Conservation (phyloP, 1,140 invertebrate species). For the Zeugodacus cucurbitae region DNA sequence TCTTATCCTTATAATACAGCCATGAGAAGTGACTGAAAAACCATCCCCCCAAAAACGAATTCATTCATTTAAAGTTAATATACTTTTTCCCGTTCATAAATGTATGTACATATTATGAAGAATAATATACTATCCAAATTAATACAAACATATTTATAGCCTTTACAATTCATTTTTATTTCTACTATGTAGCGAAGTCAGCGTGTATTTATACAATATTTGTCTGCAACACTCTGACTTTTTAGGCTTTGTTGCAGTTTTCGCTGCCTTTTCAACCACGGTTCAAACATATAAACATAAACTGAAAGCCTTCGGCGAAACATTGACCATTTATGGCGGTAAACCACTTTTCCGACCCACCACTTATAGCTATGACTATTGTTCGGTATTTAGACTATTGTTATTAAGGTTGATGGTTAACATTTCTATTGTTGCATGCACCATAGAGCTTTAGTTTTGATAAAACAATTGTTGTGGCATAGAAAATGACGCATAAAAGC, state of each 20-base stretch:
- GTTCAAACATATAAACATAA: background rate
- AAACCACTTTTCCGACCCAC: background rate
- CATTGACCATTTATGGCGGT: background rate
- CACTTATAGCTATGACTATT: background rate
- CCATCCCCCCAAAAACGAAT: too few relatives aligned
- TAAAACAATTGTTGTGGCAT: background rate
- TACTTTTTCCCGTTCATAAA: too few relatives aligned
- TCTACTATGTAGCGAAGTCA: too few relatives aligned
- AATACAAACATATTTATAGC: too few relatives aligned
- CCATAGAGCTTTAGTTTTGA: background rate
- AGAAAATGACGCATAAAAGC: background rate
- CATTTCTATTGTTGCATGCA: background rate
- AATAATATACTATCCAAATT: too few relatives aligned
- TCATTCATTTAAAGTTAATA: too few relatives aligned
- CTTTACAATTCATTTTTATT: too few relatives aligned
- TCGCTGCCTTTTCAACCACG: background rate
- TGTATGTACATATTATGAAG: too few relatives aligned
- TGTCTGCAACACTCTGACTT: too few relatives aligned
- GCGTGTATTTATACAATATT: too few relatives aligned
- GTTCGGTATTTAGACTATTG: background rate
- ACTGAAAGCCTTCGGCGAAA: background rate
- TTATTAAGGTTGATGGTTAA: background rate
- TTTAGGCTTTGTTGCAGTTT: background rate
- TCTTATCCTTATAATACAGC: too few relatives aligned
- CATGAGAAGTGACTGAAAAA: too few relatives aligned